Percentiles rank a stretch among this genome's conserved stretches.
phyloP scores from a whole-genome alignment of 2,888 invertebrate species.

The Amiota minor region DNA sequence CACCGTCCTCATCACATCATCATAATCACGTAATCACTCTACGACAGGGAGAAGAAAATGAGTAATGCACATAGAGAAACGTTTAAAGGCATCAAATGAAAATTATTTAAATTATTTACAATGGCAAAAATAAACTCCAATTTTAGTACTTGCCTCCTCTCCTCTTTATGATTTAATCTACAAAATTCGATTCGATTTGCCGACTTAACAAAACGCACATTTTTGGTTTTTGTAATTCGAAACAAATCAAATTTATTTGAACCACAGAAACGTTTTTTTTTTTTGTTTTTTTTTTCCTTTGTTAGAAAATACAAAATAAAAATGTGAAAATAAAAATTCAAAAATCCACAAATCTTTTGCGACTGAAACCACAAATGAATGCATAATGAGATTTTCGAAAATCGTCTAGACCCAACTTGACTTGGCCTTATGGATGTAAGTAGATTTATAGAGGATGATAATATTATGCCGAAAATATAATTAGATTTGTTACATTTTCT shows the following conservation, averaged over 20 bases:
- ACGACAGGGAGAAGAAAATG: neutral
- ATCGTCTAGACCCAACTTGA: neutral
- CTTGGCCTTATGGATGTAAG: neutral
- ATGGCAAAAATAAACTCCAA: constrained; percentile 58
- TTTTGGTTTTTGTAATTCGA: constrained; percentile 65
- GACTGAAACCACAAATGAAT: constrained; percentile 22
- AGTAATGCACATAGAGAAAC: neutral
- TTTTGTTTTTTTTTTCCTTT: neutral
- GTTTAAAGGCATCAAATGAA: constrained; percentile 46
- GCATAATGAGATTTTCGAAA: constrained; percentile 20
- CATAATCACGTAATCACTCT: too few relatives aligned
- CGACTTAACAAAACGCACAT: constrained; percentile 61
- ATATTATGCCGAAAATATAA: constrained; percentile 5
- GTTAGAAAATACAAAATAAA: neutral
- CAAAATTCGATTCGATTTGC: constrained; percentile 65
- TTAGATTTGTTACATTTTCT: constrained; percentile 27
- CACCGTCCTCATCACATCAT: too few relatives aligned
- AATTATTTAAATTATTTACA: constrained; percentile 67
- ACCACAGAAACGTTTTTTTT: constrained; percentile 50
- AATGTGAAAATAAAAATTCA: neutral
- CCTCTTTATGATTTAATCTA: neutral
- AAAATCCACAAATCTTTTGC: constrained; percentile 17
- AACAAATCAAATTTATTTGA: constrained; percentile 66
- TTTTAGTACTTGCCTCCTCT: constrained; percentile 11
- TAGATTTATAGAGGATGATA: neutral